These are phyloP conservation scores for Hydrophis major DNA, from an alignment of 2,797 vertebrate genomes.

Conservation along the genomic window DNA sequence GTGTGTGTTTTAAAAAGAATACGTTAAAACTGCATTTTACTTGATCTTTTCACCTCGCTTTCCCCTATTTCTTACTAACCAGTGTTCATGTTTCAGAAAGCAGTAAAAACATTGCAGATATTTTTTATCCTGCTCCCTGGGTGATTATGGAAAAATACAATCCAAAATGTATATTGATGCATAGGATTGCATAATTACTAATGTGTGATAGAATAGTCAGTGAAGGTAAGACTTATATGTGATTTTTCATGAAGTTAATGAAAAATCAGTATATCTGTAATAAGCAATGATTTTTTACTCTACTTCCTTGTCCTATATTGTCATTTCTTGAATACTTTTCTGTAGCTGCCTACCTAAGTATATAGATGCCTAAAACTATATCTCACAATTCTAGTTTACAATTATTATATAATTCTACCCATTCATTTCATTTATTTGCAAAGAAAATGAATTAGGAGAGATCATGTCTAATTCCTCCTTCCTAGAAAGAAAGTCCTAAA, in stretches of 20 bases:
- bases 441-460: background rate
- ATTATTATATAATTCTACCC: background rate
- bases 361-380: background rate
- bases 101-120: conserved; percentile 28
- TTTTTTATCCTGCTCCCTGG: conserved; percentile 8
- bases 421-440: background rate
- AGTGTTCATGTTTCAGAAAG: conserved; percentile 32
- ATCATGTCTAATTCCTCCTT: background rate
- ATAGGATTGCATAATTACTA: conserved; percentile 15
- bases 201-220: background rate
- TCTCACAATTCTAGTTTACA: background rate
- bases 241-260: background rate
- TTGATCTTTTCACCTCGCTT: background rate
- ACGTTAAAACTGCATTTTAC: conserved; percentile 16
- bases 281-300: background rate
- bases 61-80: conserved; percentile 5
- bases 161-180: background rate
- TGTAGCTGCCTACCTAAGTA: background rate
- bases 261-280: background rate
- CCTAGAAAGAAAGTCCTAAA: background rate
- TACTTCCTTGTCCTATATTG: background rate
- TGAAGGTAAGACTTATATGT: background rate
- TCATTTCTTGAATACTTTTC: background rate
- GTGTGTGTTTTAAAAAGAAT: background rate
- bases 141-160: conserved; percentile 40